These are phyloP conservation scores for Indicator indicator DNA, from an alignment of 2,113 vertebrate genomes.

Conservation along the genomic window DNA sequence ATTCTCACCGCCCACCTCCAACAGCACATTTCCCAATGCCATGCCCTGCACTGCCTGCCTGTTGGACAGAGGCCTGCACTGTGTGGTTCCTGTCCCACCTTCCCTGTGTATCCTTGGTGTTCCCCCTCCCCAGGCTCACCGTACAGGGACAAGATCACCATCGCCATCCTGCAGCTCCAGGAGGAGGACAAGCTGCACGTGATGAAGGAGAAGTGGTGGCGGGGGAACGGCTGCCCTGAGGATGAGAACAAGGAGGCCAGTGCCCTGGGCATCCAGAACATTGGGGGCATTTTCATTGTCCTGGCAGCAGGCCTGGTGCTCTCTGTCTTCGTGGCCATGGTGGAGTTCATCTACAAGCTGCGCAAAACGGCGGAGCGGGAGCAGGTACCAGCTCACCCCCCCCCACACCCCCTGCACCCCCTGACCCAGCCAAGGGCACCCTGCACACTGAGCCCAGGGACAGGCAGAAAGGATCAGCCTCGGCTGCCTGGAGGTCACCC, in stretches of 20 bases:
- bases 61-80: rapidly evolving
- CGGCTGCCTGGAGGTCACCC: not conserved
- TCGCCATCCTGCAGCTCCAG: slow-evolving; percentile 95
- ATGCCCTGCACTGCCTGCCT: rapidly evolving
- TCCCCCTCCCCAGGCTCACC: slow-evolving; percentile 85
- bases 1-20: not conserved
- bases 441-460: not conserved
- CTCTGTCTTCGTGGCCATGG: slow-evolving; percentile 93
- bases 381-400: slow-evolving; percentile 79
- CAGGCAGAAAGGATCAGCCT: not conserved
- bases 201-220: slow-evolving; percentile 99
- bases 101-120: not conserved
- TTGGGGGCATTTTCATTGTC: slow-evolving; percentile 97
- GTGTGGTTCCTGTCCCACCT: not conserved
- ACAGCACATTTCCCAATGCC: not conserved
- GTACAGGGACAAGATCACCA: slow-evolving; percentile 97
- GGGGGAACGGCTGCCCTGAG: slow-evolving; percentile 89
- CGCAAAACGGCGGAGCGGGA: slow-evolving; percentile 91
- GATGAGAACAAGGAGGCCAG: slow-evolving; percentile 93
- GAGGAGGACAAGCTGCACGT: slow-evolving; percentile 96
- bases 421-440: rapidly evolving
- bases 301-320: slow-evolving; percentile 93
- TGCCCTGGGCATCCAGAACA: slow-evolving; percentile 94
- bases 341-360: slow-evolving; percentile 97
- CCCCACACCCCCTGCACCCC: not conserved